These are phyloP conservation scores for Sarcophaga peregrina DNA, from an alignment of 1,140 invertebrate genomes.

Conservation along the genomic window DNA sequence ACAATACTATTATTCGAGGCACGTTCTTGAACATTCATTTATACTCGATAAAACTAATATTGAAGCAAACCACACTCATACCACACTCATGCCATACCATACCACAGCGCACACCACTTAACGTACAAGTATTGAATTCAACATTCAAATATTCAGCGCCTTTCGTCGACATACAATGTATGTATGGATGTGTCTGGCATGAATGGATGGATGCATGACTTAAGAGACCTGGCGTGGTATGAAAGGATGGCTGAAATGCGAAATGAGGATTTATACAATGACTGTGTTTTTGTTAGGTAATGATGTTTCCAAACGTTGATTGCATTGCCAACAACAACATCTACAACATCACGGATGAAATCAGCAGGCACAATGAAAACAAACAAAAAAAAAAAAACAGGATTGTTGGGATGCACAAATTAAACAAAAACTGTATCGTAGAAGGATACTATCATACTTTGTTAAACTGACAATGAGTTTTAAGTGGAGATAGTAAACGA, in stretches of 20 bases:
- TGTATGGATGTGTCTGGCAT: too few relatives aligned
- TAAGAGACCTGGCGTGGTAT: too few relatives aligned
- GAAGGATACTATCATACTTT: too few relatives aligned
- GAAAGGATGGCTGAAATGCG: background rate
- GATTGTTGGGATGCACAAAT: too few relatives aligned
- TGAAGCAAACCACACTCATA: background rate
- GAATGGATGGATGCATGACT: too few relatives aligned
- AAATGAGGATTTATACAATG: constrained; percentile 11
- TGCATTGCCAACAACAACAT: background rate
- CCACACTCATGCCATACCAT: background rate
- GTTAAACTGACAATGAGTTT: too few relatives aligned
- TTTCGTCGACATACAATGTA: background rate
- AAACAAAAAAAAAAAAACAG: background rate
- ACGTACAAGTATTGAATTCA: background rate
- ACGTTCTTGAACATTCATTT: background rate
- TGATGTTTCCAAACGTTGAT: background rate
- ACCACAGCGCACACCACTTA: too few relatives aligned
- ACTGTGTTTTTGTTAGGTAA: background rate
- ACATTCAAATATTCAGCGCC: background rate
- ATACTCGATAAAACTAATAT: background rate
- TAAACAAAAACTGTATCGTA: too few relatives aligned
- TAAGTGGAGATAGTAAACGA: too few relatives aligned
- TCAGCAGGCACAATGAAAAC: background rate
- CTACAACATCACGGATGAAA: background rate
- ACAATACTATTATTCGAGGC: background rate